These are phyloP conservation scores for Delia radicum DNA, from an alignment of 1,140 invertebrate species.

Conservation along the genomic window DNA sequence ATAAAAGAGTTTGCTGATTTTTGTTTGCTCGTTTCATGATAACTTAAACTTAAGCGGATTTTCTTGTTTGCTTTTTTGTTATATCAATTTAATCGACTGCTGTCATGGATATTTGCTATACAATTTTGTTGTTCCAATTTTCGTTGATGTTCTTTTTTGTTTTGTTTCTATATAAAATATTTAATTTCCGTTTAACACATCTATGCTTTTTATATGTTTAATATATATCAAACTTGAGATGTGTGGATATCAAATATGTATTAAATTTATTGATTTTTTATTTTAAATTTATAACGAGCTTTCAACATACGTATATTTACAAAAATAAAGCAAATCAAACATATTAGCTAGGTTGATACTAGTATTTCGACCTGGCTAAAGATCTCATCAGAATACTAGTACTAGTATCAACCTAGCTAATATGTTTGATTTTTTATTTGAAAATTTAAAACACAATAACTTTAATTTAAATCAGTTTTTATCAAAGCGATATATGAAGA, in stretches of 20 bases:
- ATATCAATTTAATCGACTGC: background rate
- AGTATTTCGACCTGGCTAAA: too few relatives aligned
- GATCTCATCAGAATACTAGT: too few relatives aligned
- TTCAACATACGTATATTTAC: too few relatives aligned
- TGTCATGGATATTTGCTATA: background rate
- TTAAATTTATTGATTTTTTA: background rate
- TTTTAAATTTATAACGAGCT: too few relatives aligned
- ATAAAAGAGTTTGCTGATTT: background rate
- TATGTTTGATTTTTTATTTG: too few relatives aligned
- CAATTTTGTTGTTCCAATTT: background rate
- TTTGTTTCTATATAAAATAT: background rate
- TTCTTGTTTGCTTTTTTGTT: background rate
- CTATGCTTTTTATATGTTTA: background rate
- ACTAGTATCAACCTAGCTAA: too few relatives aligned
- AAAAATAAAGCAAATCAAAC: too few relatives aligned
- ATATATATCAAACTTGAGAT: background rate
- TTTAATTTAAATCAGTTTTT: too few relatives aligned
- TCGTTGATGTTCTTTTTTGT: background rate
- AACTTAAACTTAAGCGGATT: conserved; percentile 3
- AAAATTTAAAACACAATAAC: too few relatives aligned
- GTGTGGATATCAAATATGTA: background rate
- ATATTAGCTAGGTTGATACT: too few relatives aligned
- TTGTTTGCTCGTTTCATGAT: background rate
- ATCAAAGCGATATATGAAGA: too few relatives aligned
- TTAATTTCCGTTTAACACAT: background rate